Evolutionary conservation across 2,113 vertebrate species (phyloP), one percentile per base, ranked within the genome.

Genomic region (Rhegmatorhina hoffmannsi): DNA sequence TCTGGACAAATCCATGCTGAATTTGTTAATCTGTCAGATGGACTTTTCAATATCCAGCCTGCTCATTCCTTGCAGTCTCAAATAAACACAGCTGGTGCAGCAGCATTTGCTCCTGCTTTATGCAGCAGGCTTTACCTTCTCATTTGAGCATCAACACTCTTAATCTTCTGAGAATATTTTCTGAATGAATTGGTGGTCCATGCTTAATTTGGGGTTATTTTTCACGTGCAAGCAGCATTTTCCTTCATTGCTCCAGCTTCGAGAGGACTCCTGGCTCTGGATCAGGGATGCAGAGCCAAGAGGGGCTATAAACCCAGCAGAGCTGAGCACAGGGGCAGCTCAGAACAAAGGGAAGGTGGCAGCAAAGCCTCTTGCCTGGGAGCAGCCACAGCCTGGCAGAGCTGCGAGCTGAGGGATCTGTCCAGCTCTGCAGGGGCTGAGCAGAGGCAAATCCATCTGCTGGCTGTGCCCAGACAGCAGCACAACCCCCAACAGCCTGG

Each of bases 1-100:
- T 73, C 88, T 36, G 88, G 86, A 89, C 68, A 86, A 92, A 97
- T 90, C 88, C 83, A 44, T 52, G 90, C 59, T 84, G 86, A 89
- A 93, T 95, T 92, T 92, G 46, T 93, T 96, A 77, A 93, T 86
- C 92, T 92, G 83, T 92, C 94, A 86, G 83, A 81, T 67, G 73
- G 90, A 92, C 89, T 83, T 86, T 74, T 66, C 83, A 52, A 14
- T 62, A 56, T 49, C 75, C 77, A 91, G 74, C 77, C 77, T 74
- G 77, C 73, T 89, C 73, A 55, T 67, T 81, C 89, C 87, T 89
- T 84, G 66, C 72, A 11, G 28, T 58, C 84, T 84, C 56, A 73
- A 25, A 90, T 60, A 46, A 70, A 90, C 76, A 59, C 72, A 96
- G 90, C 90, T 94, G 88, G 11, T 70, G 70, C 72, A 73, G 33